Conservation (phyloP, 1,140 invertebrate species). For the Akabosia matsudoensis region DNA sequence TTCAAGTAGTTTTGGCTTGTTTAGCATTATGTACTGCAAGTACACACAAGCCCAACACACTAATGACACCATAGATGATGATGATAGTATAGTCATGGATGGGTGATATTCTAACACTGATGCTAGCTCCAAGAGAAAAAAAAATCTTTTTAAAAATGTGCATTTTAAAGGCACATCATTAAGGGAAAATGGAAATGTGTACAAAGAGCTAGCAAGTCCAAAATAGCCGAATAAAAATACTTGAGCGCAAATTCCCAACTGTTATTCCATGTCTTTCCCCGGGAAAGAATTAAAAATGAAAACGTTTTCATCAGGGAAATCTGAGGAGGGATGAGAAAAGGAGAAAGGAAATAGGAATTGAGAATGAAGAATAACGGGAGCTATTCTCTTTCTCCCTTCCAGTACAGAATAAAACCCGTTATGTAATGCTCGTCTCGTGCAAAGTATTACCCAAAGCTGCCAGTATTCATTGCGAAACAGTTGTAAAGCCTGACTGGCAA, state of each 20-base stretch:
- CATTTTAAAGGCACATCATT: too few relatives aligned
- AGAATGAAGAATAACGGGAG: neutral
- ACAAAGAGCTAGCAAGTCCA: neutral
- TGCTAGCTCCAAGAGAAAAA: too few relatives aligned
- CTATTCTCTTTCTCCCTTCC: neutral
- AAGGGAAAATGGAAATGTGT: neutral
- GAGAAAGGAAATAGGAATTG: neutral
- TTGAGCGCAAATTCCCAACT: neutral
- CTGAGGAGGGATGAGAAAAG: neutral
- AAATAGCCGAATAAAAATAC: neutral
- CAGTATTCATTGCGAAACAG: neutral
- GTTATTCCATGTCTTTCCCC: slow-evolving; percentile 2
- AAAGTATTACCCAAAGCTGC: too few relatives aligned
- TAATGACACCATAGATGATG: too few relatives aligned
- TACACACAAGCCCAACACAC: too few relatives aligned
- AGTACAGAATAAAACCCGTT: neutral
- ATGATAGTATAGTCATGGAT: too few relatives aligned
- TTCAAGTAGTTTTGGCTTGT: neutral
- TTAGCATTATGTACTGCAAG: too few relatives aligned
- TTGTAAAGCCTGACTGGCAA: neutral
- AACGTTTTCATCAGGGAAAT: slow-evolving; percentile 19
- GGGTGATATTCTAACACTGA: too few relatives aligned
- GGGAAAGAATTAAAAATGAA: slow-evolving; percentile 18
- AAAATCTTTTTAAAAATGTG: too few relatives aligned
- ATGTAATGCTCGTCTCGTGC: too few relatives aligned